phyloP scores from a whole-genome alignment of 2,797 vertebrate species.

The Alosa sapidissima region DNA sequence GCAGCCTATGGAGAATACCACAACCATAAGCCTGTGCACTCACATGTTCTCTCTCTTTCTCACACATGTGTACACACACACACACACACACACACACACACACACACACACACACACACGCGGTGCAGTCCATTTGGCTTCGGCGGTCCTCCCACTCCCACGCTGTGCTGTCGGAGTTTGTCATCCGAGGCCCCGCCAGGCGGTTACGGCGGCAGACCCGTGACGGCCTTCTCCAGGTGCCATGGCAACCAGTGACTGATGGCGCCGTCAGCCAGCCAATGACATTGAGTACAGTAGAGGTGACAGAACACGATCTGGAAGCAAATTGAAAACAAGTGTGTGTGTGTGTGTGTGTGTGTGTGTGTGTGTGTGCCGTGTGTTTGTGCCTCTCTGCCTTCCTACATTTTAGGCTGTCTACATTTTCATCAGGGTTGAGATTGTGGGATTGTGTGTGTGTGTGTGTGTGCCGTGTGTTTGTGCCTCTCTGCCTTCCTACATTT shows the following conservation, averaged over 20 bases:
- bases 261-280: not conserved
- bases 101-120: not conserved
- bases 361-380: not conserved
- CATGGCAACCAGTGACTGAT: not conserved
- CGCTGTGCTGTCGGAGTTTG: not conserved
- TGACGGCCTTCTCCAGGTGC: not conserved
- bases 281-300: not conserved
- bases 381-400: not conserved
- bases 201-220: not conserved
- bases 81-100: not conserved
- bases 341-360: conserved; percentile 17
- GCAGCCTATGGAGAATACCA: not conserved
- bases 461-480: not conserved
- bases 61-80: not conserved
- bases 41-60: not conserved
- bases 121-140: not conserved
- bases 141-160: not conserved
- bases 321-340: not conserved
- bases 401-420: not conserved
- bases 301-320: not conserved
- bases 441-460: not conserved
- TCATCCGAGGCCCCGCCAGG: not conserved
- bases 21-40: not conserved
- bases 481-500: not conserved
- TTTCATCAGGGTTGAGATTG: not conserved